These are phyloP conservation scores for Hydractinia echinata DNA, from an alignment of 30 jellyfish, hydroid and myxozoan species.

Conservation along the genomic window DNA sequence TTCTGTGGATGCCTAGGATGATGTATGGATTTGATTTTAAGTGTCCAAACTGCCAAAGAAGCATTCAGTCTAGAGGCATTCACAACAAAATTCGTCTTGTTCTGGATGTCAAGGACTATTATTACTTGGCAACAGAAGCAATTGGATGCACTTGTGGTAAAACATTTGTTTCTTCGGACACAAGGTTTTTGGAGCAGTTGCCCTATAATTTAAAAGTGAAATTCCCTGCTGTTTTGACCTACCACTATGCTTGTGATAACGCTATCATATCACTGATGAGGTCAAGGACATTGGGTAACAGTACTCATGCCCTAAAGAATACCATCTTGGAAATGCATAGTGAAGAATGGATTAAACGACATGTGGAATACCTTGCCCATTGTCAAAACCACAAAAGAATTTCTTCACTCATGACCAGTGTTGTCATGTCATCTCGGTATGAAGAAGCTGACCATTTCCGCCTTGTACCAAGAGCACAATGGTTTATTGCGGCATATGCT, in stretches of 20 bases:
- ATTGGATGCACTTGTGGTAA: constrained; percentile 19
- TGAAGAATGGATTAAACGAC: constrained; percentile 32
- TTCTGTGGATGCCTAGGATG: constrained; percentile 28
- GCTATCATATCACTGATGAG: constrained; percentile 41
- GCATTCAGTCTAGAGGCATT: constrained; percentile 30
- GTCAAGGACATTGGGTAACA: constrained; percentile 46
- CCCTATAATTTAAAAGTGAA: constrained; percentile 27
- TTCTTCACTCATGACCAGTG: background rate
- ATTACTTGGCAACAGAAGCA: constrained; percentile 27
- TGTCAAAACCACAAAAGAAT: constrained; percentile 9
- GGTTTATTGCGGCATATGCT: constrained; percentile 44
- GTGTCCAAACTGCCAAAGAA: constrained; percentile 17
- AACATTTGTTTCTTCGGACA: constrained; percentile 23
- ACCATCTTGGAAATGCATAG: constrained; percentile 36
- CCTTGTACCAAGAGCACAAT: constrained; percentile 28
- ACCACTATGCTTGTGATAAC: constrained; percentile 44
- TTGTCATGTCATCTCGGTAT: background rate
- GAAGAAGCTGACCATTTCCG: constrained; percentile 10
- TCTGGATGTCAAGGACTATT: constrained; percentile 16
- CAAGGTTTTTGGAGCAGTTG: constrained; percentile 44
- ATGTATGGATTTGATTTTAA: background rate
- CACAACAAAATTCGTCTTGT: constrained; percentile 33
- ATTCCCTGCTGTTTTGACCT: constrained; percentile 47
- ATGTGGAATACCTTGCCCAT: constrained; percentile 38
- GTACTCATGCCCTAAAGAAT: constrained; percentile 41